Evolutionary conservation across 64 coral and sea anemone species (phyloP), one percentile per base, ranked within the genome.

Genomic region (Exaiptasia diaphana): DNA sequence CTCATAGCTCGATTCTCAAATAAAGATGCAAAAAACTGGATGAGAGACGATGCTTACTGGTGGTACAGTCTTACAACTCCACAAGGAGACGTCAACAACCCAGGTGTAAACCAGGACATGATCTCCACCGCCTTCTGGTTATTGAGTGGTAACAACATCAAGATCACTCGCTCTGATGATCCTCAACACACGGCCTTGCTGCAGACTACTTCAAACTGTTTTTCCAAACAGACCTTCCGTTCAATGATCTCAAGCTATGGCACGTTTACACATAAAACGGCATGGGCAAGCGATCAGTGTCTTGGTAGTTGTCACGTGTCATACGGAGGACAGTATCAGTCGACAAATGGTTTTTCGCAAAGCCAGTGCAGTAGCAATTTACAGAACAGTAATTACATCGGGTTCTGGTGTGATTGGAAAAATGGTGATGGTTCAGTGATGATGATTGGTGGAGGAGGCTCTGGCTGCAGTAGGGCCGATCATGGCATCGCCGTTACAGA

Each of bases 81-180:
- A 31, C 45, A 71, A 10, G 85, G 85, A 1, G 45, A 32, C 35
- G 33, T 39, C 8, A 54, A n/a, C 24, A 57, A 67, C 38, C 62
- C 85, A 0, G 34, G 34, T 1, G 36, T 40, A 28, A 88, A 88
- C 55, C 32, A 5, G 6, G 76, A 79, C 64, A 80, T 88, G 86
- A 80, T 88, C 35, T 87, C 85, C 2, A 17, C 53, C 39, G 85
- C 72, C 29, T 70, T 87, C 50, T 87, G 85, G 85, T 50, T n/a
- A 27, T 14, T 60, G 7, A 5, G n/a, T 4, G 86, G 86, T 36
- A 41, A 38, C 26, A 67, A 88, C 25, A 58, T 88, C 12, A 88
- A 88, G 38, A 71, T 88, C 1, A 80, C 86, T 15, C 76, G 86
- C 11, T 68, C 73, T 21, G 73, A 88, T 28, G 86, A 80, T 28